Evolutionary conservation across 2,797 vertebrate species (phyloP).

Genomic region (Aeoliscus strigatus): DNA sequence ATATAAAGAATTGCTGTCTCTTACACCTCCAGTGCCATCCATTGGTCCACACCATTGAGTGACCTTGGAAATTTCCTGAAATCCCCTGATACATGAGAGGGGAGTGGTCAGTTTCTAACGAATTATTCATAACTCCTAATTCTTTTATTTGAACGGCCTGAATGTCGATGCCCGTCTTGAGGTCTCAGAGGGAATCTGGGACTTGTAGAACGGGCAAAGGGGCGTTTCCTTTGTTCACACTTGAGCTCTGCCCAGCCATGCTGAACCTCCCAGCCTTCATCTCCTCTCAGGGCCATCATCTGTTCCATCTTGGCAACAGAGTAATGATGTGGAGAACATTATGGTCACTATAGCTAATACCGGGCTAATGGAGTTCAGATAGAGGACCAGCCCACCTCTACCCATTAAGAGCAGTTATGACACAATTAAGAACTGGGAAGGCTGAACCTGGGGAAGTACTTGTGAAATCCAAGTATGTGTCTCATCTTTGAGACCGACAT

Average conservation of each 20-base stretch:
- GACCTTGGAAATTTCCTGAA: not conserved
- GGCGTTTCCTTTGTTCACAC: conserved; percentile 74
- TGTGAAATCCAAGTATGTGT: conserved; percentile 54
- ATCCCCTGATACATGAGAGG: conserved; percentile 36
- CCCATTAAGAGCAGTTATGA: conserved; percentile 59
- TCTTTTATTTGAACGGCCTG: conserved; percentile 46
- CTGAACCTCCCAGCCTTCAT: conserved; percentile 66
- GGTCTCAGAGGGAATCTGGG: conserved; percentile 47
- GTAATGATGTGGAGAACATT: conserved; percentile 73
- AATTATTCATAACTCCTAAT: conserved; percentile 61
- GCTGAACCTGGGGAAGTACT: conserved; percentile 39
- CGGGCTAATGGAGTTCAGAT: conserved; percentile 66
- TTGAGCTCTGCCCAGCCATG: conserved; percentile 76
- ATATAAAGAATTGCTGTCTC: conserved; percentile 15
- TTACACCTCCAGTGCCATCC: conserved; percentile 11
- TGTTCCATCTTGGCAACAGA: conserved; percentile 51
- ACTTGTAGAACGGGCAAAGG: conserved; percentile 66
- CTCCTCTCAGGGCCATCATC: conserved; percentile 50
- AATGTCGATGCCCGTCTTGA: conserved; percentile 38
- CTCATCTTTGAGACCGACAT: conserved; percentile 39
- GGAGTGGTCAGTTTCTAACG: conserved; percentile 39
- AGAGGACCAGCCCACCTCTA: conserved; percentile 55
- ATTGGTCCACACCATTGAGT: conserved; percentile 6
- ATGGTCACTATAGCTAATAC: conserved; percentile 68
- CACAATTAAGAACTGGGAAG: conserved; percentile 57